Percentiles rank a stretch among this genome's conserved stretches.
phyloP scores from a whole-genome alignment of 2,113 vertebrate species.

The Eurypyga helias region DNA sequence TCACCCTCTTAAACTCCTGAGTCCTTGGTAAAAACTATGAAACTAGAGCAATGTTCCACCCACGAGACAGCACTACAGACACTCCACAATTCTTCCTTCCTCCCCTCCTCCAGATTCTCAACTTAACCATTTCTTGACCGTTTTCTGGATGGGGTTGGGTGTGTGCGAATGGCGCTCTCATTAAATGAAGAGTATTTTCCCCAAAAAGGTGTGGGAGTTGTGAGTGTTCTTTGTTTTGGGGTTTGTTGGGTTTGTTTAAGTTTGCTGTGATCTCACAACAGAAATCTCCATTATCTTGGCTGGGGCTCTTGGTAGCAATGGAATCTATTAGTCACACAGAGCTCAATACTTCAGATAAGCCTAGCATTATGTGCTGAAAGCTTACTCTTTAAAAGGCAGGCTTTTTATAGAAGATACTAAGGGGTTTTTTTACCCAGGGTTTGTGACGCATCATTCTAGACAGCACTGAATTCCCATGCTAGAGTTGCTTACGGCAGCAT shows the following conservation, averaged over 20 bases:
- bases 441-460: neutral
- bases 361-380: neutral
- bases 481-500: neutral
- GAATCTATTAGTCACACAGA: constrained; percentile 27
- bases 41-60: neutral
- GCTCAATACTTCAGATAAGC: neutral
- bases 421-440: neutral
- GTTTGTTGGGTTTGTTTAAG: neutral
- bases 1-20: neutral
- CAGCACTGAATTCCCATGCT: neutral
- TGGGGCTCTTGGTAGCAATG: neutral
- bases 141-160: neutral
- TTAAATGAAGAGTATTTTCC: neutral
- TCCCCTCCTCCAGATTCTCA: neutral
- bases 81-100: neutral
- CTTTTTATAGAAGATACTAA: constrained; percentile 1
- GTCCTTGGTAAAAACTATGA: neutral
- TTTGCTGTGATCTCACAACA: neutral
- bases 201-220: neutral
- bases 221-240: neutral
- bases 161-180: accelerated
- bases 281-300: neutral
- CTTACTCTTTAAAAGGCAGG: neutral
- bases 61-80: neutral
- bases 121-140: neutral